Evolutionary conservation across 2,888 invertebrate species (phyloP), one percentile per base, ranked within the genome.

Genomic region (Andrena flavipes): DNA sequence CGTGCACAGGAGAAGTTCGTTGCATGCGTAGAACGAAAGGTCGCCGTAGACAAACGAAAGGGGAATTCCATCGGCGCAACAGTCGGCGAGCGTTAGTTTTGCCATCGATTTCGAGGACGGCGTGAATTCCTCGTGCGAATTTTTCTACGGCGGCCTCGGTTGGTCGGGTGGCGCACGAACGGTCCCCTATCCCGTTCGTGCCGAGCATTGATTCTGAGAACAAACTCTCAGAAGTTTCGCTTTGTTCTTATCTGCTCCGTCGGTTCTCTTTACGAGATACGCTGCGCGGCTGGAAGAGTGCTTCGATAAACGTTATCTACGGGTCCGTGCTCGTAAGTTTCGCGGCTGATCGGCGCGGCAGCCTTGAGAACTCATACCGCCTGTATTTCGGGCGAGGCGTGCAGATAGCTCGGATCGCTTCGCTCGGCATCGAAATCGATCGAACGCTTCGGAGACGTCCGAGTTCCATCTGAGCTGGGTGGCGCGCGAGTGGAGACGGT

Each of bases 1-100:
- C 26, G 5, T 4, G 56, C 8, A 4, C 20, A 1, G 56, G 56
- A 56, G 56, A 26, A 71, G 72, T n/a, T 60, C 33, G 26, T 72
- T 73, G 85, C 82, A 82, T 73, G 82, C 68, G 70, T 64, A 16
- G 49, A 75, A 79, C 49, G 71, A 76, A 77, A 86, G 86, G 82
- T 85, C 82, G 82, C 23, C 68, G 81, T 81, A 60, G 71, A 69
- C 48, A 56, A 77, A 76, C 67, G 70, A 68, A 60, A 69, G 71
- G 72, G 72, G 51, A 60, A 70, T 79, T 79, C 64, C 76, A 68
- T 10, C 26, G 56, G 26, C 35, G 26, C 16, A 54, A 56, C 42
- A 20, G 13, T 26, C 26, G 33, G n/a, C 5, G 8, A 33, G 48
- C 54, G 20, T 62, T 16, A n/a, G 48, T 70, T 59, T 69, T 35